Percentiles rank a stretch among this genome's conserved stretches.
Evolutionary conservation across 2,113 vertebrate species (phyloP).

Genomic region (Atrichornis clamosus): DNA sequence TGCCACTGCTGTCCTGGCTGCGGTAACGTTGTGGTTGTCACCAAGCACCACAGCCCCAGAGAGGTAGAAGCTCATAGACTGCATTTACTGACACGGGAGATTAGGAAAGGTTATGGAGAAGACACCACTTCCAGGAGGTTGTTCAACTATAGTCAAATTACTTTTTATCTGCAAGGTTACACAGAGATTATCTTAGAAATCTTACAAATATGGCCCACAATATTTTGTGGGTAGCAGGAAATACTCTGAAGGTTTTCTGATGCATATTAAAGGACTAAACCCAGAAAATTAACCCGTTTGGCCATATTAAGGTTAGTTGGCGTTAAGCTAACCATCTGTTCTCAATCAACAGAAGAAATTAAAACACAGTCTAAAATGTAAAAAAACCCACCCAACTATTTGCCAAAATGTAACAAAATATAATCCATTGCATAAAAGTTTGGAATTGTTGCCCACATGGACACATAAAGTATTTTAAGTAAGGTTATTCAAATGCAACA

Average conservation of each 20-base stretch:
- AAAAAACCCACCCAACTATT: background rate
- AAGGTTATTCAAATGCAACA: background rate
- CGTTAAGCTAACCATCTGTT: background rate
- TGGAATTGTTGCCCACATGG: background rate
- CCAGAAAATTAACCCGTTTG: background rate
- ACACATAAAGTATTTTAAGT: background rate
- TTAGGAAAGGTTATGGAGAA: background rate
- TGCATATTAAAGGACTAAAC: background rate
- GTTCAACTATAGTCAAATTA: background rate
- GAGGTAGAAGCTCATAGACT: background rate
- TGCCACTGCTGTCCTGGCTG: background rate
- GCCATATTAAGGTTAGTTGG: background rate
- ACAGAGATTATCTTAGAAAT: background rate
- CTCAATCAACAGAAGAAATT: background rate
- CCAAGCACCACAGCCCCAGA: background rate
- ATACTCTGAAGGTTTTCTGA: background rate
- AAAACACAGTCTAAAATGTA: background rate
- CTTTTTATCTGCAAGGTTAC: background rate
- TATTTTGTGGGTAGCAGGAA: background rate
- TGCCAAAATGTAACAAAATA: background rate
- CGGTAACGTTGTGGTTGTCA: rapidly evolving
- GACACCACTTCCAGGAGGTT: background rate
- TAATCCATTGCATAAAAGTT: background rate
- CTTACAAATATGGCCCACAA: background rate
- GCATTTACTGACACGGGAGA: background rate